Base-by-base conservation (phyloP, 2,888 invertebrate species). In the Dasypolia templi region DNA sequence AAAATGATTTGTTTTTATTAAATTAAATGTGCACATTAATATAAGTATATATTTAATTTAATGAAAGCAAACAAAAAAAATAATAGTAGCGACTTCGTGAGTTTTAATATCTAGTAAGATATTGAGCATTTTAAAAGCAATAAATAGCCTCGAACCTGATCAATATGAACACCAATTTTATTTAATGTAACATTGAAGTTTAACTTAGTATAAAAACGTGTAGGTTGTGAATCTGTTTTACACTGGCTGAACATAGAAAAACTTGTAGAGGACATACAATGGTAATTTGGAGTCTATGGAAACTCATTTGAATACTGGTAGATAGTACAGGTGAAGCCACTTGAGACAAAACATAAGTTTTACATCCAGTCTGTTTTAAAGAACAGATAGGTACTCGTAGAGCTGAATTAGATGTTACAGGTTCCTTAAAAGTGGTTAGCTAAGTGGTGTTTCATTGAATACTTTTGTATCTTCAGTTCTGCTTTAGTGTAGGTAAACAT, bases 231-330 rank as follows among this genome's bases (percentile, higher is more conserved):
- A 85, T 39, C 64, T 79, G 68, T 83, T 78, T 56, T 44, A 74
- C 72, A 59, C 49, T 77, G 46, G 22, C 35, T 79, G 62, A 79
- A 77, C 70, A 75, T 70, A 75, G 67, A 83, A 77, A 84, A 80
- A 72, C 80, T 69, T 75, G 84, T 87, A 79, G 75, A 85, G 80
- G 77, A 87, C 86, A 87, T 88, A 90, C 90, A 90, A 91, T 91
- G 90, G 81, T 89, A 91, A 91, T 84, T 80, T 87, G 88, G 88
- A 79, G 86, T 86, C 87, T 83, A 87, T 87, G 89, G 90, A 89
- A 91, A 89, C 83, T 81, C 86, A 91, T 91, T 91, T 90, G 83
- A 91, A 90, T 91, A 85, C 83, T 69, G 4, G 79, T 87, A 78
- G 64, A 70, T 58, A 56, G 77, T 89, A 89, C 89, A 89, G 90